phyloP scores from a whole-genome alignment of 2,888 invertebrate species.

The Hirudinaria manillensis region DNA sequence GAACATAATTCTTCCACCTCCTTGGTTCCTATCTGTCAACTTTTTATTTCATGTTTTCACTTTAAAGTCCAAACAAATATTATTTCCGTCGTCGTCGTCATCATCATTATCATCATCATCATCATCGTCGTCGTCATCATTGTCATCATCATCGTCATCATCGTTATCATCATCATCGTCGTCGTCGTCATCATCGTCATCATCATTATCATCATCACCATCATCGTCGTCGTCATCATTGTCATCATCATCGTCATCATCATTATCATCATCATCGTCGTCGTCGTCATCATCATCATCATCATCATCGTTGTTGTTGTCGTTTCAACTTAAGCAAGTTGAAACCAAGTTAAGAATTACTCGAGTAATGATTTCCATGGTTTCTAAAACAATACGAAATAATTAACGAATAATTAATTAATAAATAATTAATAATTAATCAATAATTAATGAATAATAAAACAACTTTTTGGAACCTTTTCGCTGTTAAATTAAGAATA shows the following conservation, averaged over 20 bases:
- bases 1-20: too few species aligned
- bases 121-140: slow-evolving; percentile 3
- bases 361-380: too few species aligned
- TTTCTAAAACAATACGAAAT: too few species aligned
- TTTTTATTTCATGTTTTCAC: too few species aligned
- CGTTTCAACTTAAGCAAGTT: neutral
- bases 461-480: too few species aligned
- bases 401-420: too few species aligned
- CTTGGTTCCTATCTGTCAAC: too few species aligned
- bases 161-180: neutral
- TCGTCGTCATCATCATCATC: slow-evolving; percentile 19
- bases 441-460: too few species aligned
- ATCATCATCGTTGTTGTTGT: slow-evolving; percentile 20
- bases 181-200: slow-evolving; percentile 25
- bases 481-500: too few species aligned
- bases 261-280: slow-evolving; percentile 12
- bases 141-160: too few species aligned
- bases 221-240: neutral
- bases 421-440: too few species aligned
- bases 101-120: slow-evolving; percentile 25
- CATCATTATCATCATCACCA: slow-evolving; percentile 21
- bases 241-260: slow-evolving; percentile 1
- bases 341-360: too few species aligned
- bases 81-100: neutral
- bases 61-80: neutral